Percentiles rank a stretch among this genome's conserved stretches.
Evolutionary conservation across 2,113 vertebrate genomes (phyloP).

Genomic region (Pterocles orientalis): DNA sequence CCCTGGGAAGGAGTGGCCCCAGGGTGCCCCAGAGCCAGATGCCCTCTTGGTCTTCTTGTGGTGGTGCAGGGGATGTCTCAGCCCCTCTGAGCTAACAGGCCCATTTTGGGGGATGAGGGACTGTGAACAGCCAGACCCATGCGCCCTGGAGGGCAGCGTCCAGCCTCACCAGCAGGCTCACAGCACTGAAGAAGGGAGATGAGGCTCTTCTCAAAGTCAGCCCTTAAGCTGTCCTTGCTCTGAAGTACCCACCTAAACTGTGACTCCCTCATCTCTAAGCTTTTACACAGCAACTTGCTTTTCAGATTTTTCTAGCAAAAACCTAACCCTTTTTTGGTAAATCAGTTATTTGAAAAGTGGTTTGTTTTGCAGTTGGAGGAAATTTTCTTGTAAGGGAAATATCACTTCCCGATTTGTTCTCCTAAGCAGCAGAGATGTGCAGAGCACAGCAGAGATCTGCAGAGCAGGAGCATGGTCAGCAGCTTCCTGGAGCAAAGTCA

Average conservation of each 20-base stretch:
- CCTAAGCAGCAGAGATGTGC: background rate
- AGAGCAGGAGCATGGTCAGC: background rate
- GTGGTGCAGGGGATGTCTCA: background rate
- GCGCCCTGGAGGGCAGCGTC: background rate
- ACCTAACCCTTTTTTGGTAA: background rate
- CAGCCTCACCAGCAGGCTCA: background rate
- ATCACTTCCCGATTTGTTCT: background rate
- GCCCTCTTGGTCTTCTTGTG: background rate
- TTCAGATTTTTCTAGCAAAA: background rate
- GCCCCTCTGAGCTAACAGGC: background rate
- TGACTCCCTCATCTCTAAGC: background rate
- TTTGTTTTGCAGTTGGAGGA: background rate
- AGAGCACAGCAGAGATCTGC: background rate
- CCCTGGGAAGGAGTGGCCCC: background rate
- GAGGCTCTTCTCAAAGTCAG: background rate
- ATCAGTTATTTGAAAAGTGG: background rate
- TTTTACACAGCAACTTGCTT: background rate
- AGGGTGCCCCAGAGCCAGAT: background rate
- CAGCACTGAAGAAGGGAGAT: background rate
- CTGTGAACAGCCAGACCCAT: background rate
- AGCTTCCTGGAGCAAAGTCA: background rate
- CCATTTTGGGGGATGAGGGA: accelerated
- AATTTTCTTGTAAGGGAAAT: background rate
- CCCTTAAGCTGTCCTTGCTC: background rate
- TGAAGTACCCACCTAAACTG: background rate